A percentile compares a stretch with the other conserved stretches of the same genome.
phyloP scores from a whole-genome alignment of 2,888 invertebrate species.

The Amphipyra tragopoginis region DNA sequence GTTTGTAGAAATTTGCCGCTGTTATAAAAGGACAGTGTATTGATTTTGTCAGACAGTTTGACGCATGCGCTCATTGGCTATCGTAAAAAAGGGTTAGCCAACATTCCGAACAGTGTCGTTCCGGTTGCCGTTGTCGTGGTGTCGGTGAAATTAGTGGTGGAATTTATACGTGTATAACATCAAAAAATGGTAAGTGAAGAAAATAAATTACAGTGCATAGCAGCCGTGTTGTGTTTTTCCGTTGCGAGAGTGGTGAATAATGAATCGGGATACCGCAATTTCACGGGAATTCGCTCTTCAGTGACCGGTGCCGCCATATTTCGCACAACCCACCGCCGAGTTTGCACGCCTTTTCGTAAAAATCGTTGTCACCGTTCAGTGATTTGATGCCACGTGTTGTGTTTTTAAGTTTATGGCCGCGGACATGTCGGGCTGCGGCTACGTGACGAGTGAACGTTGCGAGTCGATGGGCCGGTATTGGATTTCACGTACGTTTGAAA shows the following conservation, averaged over 20 bases:
- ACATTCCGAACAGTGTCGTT: slow-evolving; percentile 87
- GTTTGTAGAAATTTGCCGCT: slow-evolving; percentile 26
- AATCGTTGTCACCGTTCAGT: slow-evolving; percentile 87
- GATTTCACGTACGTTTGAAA: slow-evolving; percentile 86
- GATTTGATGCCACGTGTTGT: slow-evolving; percentile 89
- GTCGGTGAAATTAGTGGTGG: slow-evolving; percentile 88
- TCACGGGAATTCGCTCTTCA: slow-evolving; percentile 72
- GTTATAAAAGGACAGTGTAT: slow-evolving; percentile 67
- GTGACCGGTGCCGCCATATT: slow-evolving; percentile 90
- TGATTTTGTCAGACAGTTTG: slow-evolving; percentile 78
- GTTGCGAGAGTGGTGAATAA: slow-evolving; percentile 65
- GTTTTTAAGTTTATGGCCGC: slow-evolving; percentile 66
- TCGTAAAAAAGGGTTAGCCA: slow-evolving; percentile 81
- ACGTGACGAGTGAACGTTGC: slow-evolving; percentile 60
- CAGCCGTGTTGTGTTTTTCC: slow-evolving; percentile 74
- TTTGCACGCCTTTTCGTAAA: slow-evolving; percentile 88
- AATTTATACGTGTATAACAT: slow-evolving; percentile 89
- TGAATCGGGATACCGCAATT: slow-evolving; percentile 70
- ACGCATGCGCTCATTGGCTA: slow-evolving; percentile 89
- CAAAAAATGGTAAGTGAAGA: slow-evolving; percentile 89
- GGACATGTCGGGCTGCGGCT: slow-evolving; percentile 52
- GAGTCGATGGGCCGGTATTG: slow-evolving; percentile 79
- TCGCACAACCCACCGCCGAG: slow-evolving; percentile 84
- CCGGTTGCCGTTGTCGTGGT: slow-evolving; percentile 89
- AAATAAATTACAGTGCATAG: slow-evolving; percentile 80